Percentiles rank a stretch among this genome's conserved stretches.
phyloP scores from a whole-genome alignment of 2,113 vertebrate species.

The Petroica traversi region DNA sequence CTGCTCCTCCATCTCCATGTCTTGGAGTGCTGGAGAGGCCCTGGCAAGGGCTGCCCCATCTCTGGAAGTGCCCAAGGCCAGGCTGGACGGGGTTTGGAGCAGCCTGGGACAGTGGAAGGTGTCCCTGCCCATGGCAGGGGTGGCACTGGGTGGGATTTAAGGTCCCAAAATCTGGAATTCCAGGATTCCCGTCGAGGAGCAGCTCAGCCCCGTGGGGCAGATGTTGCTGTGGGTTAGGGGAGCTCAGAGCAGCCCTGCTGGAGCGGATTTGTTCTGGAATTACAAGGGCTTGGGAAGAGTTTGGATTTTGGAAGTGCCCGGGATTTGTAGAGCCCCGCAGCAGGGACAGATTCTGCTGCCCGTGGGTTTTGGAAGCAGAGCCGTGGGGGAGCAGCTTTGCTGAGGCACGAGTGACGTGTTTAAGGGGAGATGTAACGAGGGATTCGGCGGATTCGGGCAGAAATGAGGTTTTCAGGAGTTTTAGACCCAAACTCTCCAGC shows the following conservation, averaged over 20 bases:
- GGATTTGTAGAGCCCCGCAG: not conserved
- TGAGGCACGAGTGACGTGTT: not conserved
- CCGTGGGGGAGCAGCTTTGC: not conserved
- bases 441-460: not conserved
- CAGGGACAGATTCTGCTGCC: not conserved
- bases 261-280: not conserved
- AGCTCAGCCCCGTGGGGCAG: not conserved
- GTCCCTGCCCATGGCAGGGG: not conserved
- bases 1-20: rapidly evolving
- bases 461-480: not conserved
- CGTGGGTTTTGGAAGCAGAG: not conserved
- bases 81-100: rapidly evolving
- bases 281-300: rapidly evolving
- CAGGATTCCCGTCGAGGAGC: rapidly evolving
- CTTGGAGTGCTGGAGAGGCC: not conserved
- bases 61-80: not conserved
- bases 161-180: not conserved
- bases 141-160: not conserved
- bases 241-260: not conserved
- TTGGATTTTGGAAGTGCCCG: rapidly evolving
- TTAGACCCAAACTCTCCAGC: not conserved
- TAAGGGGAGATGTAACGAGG: not conserved
- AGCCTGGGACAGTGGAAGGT: rapidly evolving
- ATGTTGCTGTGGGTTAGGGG: not conserved
- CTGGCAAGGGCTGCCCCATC: not conserved